These are phyloP conservation scores for Palloptera scutellata DNA, from an alignment of 2,888 invertebrate genomes.

Conservation along the genomic window DNA sequence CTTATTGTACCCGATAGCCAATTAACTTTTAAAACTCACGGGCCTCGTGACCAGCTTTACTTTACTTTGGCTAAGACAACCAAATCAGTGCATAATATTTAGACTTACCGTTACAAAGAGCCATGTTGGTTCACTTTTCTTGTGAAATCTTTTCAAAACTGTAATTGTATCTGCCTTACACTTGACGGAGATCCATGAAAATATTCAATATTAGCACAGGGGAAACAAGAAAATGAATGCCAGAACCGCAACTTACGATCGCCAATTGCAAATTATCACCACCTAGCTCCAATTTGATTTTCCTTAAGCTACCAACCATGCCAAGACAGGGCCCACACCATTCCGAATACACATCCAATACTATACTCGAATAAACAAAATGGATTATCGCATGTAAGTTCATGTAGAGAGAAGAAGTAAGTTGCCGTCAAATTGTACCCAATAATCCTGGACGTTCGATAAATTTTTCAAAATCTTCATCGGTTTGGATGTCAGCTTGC, in stretches of 20 bases:
- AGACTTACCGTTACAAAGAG: conserved; percentile 80
- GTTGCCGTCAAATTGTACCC: conserved; percentile 64
- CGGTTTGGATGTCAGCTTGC: conserved; percentile 80
- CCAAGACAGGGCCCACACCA: conserved; percentile 92
- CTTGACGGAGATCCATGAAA: conserved; percentile 38
- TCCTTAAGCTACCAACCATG: conserved; percentile 83
- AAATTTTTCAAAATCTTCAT: conserved; percentile 87
- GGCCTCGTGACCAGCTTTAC: too few relatives aligned
- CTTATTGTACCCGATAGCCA: too few relatives aligned
- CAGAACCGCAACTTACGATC: conserved; percentile 63
- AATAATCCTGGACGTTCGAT: conserved; percentile 78
- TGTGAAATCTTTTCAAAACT: conserved; percentile 77
- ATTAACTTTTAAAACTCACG: too few relatives aligned
- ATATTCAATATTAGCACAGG: neutral
- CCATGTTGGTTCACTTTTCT: conserved; percentile 89
- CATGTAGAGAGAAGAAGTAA: conserved; percentile 1
- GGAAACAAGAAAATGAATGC: neutral
- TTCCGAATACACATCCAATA: conserved; percentile 87
- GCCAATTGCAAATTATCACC: conserved; percentile 82
- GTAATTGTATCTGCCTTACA: conserved; percentile 78
- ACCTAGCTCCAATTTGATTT: conserved; percentile 86
- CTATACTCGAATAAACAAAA: conserved; percentile 59
- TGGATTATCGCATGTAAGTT: neutral
- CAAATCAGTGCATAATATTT: neutral
- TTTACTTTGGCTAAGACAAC: too few relatives aligned